Conservation (phyloP, 2,797 vertebrate genomes). For the Steatocranus sp. region DNA sequence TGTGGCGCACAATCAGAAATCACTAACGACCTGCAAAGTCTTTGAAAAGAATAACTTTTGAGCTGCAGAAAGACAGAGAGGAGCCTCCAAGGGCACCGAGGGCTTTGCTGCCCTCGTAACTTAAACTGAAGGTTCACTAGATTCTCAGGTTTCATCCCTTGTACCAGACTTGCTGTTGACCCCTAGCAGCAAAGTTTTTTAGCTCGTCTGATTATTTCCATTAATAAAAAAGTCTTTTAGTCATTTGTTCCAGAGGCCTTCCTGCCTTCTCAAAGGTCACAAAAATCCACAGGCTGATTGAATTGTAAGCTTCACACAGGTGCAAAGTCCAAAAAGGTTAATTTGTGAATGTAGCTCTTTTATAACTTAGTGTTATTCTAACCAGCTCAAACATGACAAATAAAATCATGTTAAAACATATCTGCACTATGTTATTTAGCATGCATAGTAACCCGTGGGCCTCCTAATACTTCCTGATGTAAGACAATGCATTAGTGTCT, state of each 20-base stretch:
- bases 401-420: not conserved
- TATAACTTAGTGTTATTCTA: not conserved
- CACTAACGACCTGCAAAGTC: constrained; percentile 63
- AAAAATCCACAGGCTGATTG: not conserved
- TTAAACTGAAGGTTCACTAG: constrained; percentile 17
- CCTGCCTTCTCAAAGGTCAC: not conserved
- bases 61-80: constrained; percentile 1
- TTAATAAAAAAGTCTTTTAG: not conserved
- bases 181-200: not conserved
- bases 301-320: not conserved
- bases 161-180: constrained; percentile 21
- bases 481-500: not conserved
- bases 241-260: not conserved
- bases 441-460: not conserved
- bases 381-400: not conserved
- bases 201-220: not conserved
- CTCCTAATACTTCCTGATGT: fast-evolving
- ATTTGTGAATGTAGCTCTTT: not conserved
- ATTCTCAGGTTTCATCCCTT: constrained; percentile 51
- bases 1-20: constrained; percentile 45
- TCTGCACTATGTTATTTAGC: not conserved
- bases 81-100: constrained; percentile 52
- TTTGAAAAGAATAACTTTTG: constrained; percentile 31
- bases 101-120: constrained; percentile 4
- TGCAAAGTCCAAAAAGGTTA: not conserved